Conservation (phyloP, 2,888 invertebrate genomes). For the Proisotoma minuta region DNA sequence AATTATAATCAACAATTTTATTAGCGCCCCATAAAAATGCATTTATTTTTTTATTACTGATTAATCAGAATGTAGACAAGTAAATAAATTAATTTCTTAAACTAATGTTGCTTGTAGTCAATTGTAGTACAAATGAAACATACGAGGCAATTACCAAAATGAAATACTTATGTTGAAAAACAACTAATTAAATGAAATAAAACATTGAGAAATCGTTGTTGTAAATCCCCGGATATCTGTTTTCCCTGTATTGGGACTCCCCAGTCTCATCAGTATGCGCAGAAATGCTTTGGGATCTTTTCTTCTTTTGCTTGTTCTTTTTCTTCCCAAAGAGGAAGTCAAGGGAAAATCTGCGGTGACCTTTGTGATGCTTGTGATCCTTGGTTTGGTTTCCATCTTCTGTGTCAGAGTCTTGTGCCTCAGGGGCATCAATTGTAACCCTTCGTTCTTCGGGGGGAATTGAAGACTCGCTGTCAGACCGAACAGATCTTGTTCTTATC, state of each 20-base stretch:
- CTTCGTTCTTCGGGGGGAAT: background rate
- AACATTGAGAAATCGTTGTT: conserved; percentile 12
- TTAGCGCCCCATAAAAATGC: too few relatives aligned
- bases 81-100: too few relatives aligned
- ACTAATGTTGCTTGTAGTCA: too few relatives aligned
- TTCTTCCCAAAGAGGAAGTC: conserved; percentile 23
- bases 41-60: too few relatives aligned
- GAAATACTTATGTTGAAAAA: too few relatives aligned
- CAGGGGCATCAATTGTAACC: background rate
- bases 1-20: too few relatives aligned
- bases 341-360: conserved; percentile 20
- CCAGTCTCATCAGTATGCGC: background rate
- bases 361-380: background rate
- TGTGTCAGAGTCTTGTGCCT: conserved; percentile 10
- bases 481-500: conserved; percentile 2
- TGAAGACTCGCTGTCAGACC: conserved; percentile 12
- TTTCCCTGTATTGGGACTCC: background rate
- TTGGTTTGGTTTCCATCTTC: conserved; percentile 6
- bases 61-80: too few relatives aligned
- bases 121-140: too few relatives aligned
- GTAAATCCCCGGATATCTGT: background rate
- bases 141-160: too few relatives aligned
- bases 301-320: conserved; percentile 7
- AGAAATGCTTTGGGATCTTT: conserved; percentile 15
- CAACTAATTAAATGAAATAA: background rate